Evolutionary conservation across 1,140 invertebrate species (phyloP), one percentile per base, ranked within the genome.

Genomic region (Dreissena rostriformis): DNA sequence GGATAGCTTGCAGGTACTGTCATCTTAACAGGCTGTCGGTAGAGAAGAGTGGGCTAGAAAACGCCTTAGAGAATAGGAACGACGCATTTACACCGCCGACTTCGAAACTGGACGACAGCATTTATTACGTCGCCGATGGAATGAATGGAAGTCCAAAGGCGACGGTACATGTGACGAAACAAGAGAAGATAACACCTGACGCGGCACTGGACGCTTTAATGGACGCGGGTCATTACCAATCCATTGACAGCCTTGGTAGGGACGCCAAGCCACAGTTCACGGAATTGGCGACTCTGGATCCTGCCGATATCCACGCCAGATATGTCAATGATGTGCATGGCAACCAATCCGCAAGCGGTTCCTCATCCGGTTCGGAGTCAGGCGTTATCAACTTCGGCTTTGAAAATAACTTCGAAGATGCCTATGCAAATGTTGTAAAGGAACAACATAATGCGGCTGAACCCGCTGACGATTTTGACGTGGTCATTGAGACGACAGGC

Each of bases 71-170:
- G 2, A 8, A 61, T 17, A 52, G 5, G 0, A 19, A 28, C 12
- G 26, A 55, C n/a, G 28, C n/a, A 26, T 0, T 14, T 15, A 14
- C 12, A 15, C 2, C 51, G 11, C 8, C 28, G 29, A 70, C 26
- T 24, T 17, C 24, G 4, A 53, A 53, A 4, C 22, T 24, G n/a
- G 77, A 67, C 14, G 77, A 79, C 28, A 70, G 28, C 52, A 52
- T 79, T 6, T 79, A 79, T 61, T 79, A 71, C 52, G 70, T 66
- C 22, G 77, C 77, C 19, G 77, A 79, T 22, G 77, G 61, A 15
- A 24, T 79, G 7, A 22, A 29, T 8, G 22, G 5, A 10, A n/a
- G 15, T 11, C n/a, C 8, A 29, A 22, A 68, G 49, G 17, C 5
- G 39, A 19, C 49, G 24, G 10, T 11, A 7, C 68, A 71, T 71